Evolutionary conservation across 2,113 vertebrate species (phyloP).

Genomic region (Stercorarius parasiticus): DNA sequence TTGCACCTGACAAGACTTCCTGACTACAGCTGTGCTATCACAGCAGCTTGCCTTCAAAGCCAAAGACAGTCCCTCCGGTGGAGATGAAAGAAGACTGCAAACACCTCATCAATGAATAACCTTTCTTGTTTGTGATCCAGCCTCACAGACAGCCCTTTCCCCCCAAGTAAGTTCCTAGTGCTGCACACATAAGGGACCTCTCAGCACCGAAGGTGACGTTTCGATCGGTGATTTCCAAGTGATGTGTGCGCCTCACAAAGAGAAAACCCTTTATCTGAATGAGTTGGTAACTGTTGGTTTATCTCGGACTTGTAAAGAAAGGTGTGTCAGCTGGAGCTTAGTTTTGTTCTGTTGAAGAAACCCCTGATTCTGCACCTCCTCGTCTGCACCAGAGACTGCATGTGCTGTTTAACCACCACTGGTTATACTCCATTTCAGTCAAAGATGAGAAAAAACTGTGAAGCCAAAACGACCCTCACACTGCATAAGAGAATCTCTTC

Average conservation of each 20-base stretch:
- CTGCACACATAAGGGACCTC: accelerated
- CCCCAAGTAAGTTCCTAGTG: background rate
- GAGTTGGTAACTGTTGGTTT: background rate
- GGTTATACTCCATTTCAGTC: background rate
- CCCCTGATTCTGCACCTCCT: background rate
- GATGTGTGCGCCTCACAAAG: accelerated
- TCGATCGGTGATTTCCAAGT: background rate
- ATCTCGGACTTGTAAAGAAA: background rate
- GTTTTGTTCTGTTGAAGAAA: background rate
- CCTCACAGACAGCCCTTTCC: background rate
- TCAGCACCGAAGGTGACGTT: background rate
- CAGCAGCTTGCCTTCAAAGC: background rate
- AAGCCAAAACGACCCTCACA: background rate
- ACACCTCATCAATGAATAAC: background rate
- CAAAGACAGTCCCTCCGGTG: background rate
- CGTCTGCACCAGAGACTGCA: background rate
- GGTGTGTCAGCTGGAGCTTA: background rate
- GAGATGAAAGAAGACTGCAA: background rate
- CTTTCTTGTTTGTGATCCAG: background rate
- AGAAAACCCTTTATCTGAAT: background rate
- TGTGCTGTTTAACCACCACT: background rate
- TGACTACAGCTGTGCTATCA: background rate
- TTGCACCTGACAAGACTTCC: background rate
- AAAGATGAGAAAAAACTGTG: conserved; percentile 14
- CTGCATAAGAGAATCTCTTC: conserved; percentile 20